Evolutionary conservation across 2,888 invertebrate species (phyloP).

Genomic region (Drosophila tripunctata): DNA sequence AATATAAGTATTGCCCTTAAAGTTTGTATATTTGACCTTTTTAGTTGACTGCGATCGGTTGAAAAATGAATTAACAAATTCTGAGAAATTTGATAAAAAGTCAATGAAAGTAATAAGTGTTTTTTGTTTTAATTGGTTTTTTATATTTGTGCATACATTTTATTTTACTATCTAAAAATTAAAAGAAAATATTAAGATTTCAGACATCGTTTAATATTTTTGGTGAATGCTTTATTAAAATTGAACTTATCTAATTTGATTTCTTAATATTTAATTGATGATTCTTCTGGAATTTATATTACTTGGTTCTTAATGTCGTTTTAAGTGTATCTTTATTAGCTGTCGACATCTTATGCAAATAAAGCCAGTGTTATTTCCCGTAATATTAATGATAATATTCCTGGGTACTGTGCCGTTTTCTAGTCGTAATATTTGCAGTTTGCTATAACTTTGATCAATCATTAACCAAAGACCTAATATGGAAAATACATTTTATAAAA

Average conservation of each 20-base stretch:
- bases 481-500: no score
- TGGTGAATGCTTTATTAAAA: background rate
- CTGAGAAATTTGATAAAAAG: no score
- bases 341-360: constrained; percentile 12
- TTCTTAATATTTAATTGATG: background rate
- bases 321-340: background rate
- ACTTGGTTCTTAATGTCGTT: background rate
- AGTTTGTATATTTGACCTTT: background rate
- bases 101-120: no score
- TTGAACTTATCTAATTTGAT: background rate
- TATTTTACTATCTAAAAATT: no score
- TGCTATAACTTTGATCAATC: background rate
- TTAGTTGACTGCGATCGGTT: background rate
- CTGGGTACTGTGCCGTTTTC: background rate
- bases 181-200: no score
- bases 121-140: no score
- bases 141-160: no score
- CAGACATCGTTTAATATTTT: no score
- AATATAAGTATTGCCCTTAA: background rate
- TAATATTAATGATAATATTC: constrained; percentile 3
- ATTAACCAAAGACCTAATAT: constrained; percentile 16
- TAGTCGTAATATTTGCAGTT: background rate
- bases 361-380: background rate
- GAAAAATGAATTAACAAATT: no score
- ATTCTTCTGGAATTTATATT: background rate